These are phyloP conservation scores for Linnaemya vulpina DNA, from an alignment of 2,888 invertebrate genomes.

Conservation along the genomic window DNA sequence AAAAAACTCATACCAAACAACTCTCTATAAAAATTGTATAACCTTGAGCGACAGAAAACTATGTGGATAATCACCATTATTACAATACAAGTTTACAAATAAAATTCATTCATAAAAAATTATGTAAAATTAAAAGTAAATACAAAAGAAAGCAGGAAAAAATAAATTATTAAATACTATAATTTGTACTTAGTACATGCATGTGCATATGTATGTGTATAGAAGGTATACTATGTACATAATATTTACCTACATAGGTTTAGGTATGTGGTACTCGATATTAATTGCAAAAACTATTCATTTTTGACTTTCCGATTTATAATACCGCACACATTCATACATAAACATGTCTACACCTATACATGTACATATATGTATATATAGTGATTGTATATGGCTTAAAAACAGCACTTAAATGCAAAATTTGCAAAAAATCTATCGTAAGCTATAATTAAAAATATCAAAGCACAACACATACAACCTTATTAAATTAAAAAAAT, in stretches of 20 bases:
- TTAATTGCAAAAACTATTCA: not conserved
- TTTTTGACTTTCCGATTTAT: not conserved
- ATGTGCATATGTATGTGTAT: not conserved
- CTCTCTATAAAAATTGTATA: constrained; percentile 34
- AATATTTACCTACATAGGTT: not conserved
- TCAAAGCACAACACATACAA: not conserved
- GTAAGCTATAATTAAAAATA: constrained; percentile 8
- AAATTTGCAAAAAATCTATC: not conserved
- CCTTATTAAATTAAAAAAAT: constrained; percentile 1
- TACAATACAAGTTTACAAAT: constrained; percentile 29
- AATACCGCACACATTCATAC: too few species aligned
- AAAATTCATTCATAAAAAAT: constrained; percentile 68
- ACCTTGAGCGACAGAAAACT: constrained; percentile 56
- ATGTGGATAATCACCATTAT: not conserved
- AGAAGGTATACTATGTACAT: not conserved
- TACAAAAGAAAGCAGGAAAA: too few species aligned
- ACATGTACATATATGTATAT: too few species aligned
- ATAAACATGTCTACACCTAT: too few species aligned
- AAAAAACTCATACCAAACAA: constrained; percentile 18
- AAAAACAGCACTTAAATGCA: not conserved
- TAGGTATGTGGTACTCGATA: too few species aligned
- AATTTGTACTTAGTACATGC: too few species aligned
- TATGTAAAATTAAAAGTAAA: constrained; percentile 27
- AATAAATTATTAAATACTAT: not conserved
- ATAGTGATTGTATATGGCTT: not conserved